phyloP scores from a whole-genome alignment of 2,888 invertebrate genomes.

The Orthonychiurus folsomi region DNA sequence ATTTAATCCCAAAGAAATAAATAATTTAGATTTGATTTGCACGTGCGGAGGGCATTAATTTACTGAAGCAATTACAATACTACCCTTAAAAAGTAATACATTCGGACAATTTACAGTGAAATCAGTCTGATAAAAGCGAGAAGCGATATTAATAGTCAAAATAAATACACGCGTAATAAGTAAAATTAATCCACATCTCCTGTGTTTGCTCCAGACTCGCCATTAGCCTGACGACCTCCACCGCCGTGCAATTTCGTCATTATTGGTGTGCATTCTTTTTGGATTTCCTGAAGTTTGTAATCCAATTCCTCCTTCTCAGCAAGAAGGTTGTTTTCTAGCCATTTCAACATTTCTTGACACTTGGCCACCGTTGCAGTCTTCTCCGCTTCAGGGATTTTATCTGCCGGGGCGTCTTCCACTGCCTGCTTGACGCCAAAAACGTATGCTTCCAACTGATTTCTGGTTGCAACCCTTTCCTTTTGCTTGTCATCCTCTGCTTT shows the following conservation, averaged over 20 bases:
- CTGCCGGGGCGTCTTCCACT: slow-evolving; percentile 53
- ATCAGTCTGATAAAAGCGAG: no score
- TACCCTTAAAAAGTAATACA: no score
- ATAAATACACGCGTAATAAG: no score
- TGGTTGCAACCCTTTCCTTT: slow-evolving; percentile 50
- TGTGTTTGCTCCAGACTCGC: slow-evolving; percentile 29
- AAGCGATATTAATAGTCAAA: no score
- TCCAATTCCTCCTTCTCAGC: slow-evolving; percentile 58
- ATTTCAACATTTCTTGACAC: slow-evolving; percentile 51
- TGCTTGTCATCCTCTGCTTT: slow-evolving; percentile 54
- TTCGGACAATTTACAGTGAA: no score
- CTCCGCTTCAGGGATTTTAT: slow-evolving; percentile 49
- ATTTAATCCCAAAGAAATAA: no score
- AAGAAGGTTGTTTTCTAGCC: slow-evolving; percentile 52
- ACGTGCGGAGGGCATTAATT: no score
- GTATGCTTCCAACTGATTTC: slow-evolving; percentile 51
- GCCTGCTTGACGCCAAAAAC: slow-evolving; percentile 55
- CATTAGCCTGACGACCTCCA: slow-evolving; percentile 41
- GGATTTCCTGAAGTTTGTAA: slow-evolving; percentile 56
- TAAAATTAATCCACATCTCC: no score
- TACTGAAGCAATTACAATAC: no score
- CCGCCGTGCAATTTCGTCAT: slow-evolving; percentile 53
- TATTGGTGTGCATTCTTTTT: slow-evolving; percentile 53
- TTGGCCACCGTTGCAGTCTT: slow-evolving; percentile 47
- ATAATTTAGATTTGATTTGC: no score